Percentiles rank a stretch among this genome's conserved stretches.
These are phyloP conservation scores for Euspilapteryx auroguttella DNA, from an alignment of 2,888 invertebrate species.

Conservation along the genomic window DNA sequence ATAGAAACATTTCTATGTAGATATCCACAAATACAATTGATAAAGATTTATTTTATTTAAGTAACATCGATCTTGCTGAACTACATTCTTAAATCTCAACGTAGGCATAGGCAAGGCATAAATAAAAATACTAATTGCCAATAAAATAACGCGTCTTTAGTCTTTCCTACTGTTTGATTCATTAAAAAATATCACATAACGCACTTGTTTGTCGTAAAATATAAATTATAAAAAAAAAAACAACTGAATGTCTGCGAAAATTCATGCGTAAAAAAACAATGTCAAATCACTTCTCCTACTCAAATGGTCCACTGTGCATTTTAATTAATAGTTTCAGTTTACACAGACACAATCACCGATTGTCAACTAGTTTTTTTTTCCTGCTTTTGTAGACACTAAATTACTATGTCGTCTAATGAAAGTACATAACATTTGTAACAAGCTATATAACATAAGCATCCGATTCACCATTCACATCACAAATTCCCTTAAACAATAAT, in stretches of 20 bases:
- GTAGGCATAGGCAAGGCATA: too few relatives aligned
- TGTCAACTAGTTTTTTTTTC: too few relatives aligned
- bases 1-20: slow-evolving; percentile 49
- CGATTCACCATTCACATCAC: not conserved
- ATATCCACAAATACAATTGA: slow-evolving; percentile 47
- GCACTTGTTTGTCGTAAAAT: slow-evolving; percentile 55
- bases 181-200: slow-evolving; percentile 48
- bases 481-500: slow-evolving; percentile 21
- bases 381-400: too few relatives aligned
- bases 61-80: too few relatives aligned
- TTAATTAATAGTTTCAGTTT: slow-evolving; percentile 32
- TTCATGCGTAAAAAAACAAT: slow-evolving; percentile 42
- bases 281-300: slow-evolving; percentile 53
- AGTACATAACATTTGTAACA: slow-evolving; percentile 44
- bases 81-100: too few relatives aligned
- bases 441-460: too few relatives aligned
- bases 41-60: slow-evolving; percentile 30
- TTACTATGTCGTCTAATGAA: slow-evolving; percentile 40
- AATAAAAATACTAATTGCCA: too few relatives aligned
- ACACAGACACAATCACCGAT: slow-evolving; percentile 14
- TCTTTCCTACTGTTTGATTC: too few relatives aligned
- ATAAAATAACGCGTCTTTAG: too few relatives aligned
- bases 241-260: slow-evolving; percentile 31
- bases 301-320: slow-evolving; percentile 51
- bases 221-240: slow-evolving; percentile 58